A percentile compares a stretch with the other conserved stretches of the same genome.
Conservation (phyloP, 2,797 vertebrate species). For the Delichon dasypus region DNA sequence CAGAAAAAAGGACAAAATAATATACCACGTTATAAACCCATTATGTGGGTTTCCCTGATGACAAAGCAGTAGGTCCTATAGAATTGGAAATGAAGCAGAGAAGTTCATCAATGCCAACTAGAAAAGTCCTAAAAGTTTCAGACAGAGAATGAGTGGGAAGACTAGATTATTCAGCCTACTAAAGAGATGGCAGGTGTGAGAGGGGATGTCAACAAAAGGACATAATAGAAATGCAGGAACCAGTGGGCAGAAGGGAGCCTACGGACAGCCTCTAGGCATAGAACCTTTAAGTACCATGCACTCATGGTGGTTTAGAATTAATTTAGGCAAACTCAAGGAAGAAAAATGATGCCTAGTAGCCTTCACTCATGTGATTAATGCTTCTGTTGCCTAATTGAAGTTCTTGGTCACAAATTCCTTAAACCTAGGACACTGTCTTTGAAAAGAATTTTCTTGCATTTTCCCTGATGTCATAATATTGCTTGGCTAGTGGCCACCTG, state of each 20-base stretch:
- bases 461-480: neutral
- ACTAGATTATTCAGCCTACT: neutral
- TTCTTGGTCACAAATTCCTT: neutral
- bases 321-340: neutral
- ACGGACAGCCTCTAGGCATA: neutral
- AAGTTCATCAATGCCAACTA: neutral
- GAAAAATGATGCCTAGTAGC: neutral
- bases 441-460: neutral
- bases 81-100: neutral
- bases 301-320: accelerated
- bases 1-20: neutral
- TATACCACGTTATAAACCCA: neutral
- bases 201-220: neutral
- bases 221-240: neutral
- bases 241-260: neutral
- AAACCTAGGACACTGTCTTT: neutral
- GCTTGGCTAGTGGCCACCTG: neutral
- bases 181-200: neutral
- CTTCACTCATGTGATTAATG: neutral
- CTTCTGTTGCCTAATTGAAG: neutral
- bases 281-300: neutral
- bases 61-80: neutral
- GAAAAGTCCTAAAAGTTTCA: neutral
- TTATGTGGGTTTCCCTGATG: neutral
- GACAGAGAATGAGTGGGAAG: neutral